A percentile compares a stretch with the other conserved stretches of the same genome.
Evolutionary conservation across 2,888 invertebrate genomes (phyloP).

Genomic region (Ochlodes sylvanus): DNA sequence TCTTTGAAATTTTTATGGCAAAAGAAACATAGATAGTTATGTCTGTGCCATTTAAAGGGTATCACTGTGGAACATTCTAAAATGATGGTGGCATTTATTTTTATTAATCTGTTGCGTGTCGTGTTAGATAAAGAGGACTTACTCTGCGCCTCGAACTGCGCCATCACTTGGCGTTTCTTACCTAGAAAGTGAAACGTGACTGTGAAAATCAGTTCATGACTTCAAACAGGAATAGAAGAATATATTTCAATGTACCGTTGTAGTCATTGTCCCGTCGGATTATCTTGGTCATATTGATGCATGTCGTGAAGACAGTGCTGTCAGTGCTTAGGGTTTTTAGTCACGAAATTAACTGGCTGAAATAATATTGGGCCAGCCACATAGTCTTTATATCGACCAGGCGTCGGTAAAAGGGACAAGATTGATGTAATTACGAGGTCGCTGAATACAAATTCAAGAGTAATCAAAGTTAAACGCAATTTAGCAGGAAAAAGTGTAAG

Average conservation of each 20-base stretch:
- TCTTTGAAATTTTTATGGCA: conserved; percentile 70
- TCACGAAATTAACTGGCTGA: too few relatives aligned
- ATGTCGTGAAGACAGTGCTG: too few relatives aligned
- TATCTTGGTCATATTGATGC: too few relatives aligned
- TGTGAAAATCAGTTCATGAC: conserved; percentile 47
- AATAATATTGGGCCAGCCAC: too few relatives aligned
- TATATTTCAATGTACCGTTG: not conserved
- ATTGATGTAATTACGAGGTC: too few relatives aligned
- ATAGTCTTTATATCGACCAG: too few relatives aligned
- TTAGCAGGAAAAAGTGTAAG: too few relatives aligned
- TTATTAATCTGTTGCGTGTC: conserved; percentile 71
- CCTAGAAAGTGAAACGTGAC: conserved; percentile 71
- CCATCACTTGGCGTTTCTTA: conserved; percentile 49
- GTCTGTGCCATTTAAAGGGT: conserved; percentile 78
- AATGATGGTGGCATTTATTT: conserved; percentile 67
- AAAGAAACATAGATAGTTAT: conserved; percentile 74
- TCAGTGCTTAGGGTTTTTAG: too few relatives aligned
- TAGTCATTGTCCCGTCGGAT: too few relatives aligned
- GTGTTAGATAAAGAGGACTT: conserved; percentile 67
- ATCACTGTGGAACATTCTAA: conserved; percentile 67
- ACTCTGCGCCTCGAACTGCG: conserved; percentile 51
- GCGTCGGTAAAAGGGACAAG: too few relatives aligned
- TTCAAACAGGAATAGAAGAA: not conserved
- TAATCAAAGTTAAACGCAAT: too few relatives aligned
- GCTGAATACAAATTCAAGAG: too few relatives aligned